Evolutionary conservation across 2,113 vertebrate genomes (phyloP).

Genomic region (Pao palembangensis): DNA sequence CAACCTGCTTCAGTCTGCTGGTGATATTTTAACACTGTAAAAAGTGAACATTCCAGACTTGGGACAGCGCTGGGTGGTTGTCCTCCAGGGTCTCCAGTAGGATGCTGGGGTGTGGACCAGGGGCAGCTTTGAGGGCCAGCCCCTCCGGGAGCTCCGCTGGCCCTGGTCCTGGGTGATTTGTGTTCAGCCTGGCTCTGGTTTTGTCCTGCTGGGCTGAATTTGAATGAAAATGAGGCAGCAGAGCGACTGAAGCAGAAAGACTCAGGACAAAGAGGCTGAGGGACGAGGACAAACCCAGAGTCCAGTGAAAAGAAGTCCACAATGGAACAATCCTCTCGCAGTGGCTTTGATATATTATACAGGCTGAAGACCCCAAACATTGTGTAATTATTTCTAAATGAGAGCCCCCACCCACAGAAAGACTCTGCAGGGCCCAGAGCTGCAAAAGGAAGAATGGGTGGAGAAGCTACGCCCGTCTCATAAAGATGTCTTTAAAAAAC

Average conservation of each 20-base stretch:
- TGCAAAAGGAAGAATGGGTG: slow-evolving; percentile 92
- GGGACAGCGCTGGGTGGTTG: too few species aligned
- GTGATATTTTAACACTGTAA: too few species aligned
- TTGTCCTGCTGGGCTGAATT: slow-evolving; percentile 92
- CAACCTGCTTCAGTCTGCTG: too few species aligned
- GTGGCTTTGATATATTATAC: slow-evolving; percentile 99
- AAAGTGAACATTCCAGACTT: too few species aligned
- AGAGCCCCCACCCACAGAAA: slow-evolving; percentile 92
- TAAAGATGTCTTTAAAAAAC: slow-evolving; percentile 98
- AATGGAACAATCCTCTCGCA: slow-evolving; percentile 98
- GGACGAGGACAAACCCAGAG: slow-evolving; percentile 89
- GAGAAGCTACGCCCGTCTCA: slow-evolving; percentile 97
- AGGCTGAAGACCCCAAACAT: slow-evolving; percentile 99
- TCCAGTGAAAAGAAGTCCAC: slow-evolving; percentile 93
- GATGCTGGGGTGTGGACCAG: slow-evolving; percentile 1
- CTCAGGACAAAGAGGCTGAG: slow-evolving; percentile 93
- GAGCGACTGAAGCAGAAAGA: slow-evolving; percentile 97
- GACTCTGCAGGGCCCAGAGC: slow-evolving; percentile 92
- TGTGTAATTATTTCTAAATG: slow-evolving; percentile 99
- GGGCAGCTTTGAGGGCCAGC: too few species aligned
- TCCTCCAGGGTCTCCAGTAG: slow-evolving; percentile 22
- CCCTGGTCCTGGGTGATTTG: slow-evolving; percentile 56
- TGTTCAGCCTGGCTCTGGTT: slow-evolving; percentile 79
- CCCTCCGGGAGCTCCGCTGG: slow-evolving; percentile 1
- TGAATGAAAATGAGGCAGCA: slow-evolving; percentile 96